Conservation (phyloP, 2,113 vertebrate genomes). For the Lophotis ruficrista region DNA sequence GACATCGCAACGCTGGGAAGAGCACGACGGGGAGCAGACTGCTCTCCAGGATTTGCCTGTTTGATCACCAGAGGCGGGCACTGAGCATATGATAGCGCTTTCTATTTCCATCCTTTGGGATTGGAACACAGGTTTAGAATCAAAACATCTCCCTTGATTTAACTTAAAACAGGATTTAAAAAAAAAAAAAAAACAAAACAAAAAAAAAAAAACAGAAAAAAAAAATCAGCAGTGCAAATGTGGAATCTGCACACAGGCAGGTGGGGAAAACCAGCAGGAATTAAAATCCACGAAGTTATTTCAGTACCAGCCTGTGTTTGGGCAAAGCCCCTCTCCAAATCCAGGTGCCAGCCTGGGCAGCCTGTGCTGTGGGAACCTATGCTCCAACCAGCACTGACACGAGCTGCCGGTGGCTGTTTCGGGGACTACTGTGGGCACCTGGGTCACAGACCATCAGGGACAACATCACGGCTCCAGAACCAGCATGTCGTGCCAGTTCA, state of each 20-base stretch:
- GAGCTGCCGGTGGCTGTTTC: neutral
- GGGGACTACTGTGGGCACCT: neutral
- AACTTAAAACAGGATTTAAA: neutral
- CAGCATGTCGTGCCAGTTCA: accelerated
- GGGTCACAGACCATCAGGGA: neutral
- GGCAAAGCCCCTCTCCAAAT: neutral
- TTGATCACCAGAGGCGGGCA: neutral
- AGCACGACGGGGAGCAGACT: neutral
- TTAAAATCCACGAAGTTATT: neutral
- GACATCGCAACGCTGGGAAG: neutral
- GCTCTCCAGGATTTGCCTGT: neutral
- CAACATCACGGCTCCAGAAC: neutral
- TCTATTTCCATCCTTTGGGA: neutral
- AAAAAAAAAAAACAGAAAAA: neutral
- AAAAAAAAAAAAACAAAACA: neutral
- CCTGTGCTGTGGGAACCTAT: accelerated
- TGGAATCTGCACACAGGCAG: neutral
- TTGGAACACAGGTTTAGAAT: neutral
- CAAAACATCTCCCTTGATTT: neutral
- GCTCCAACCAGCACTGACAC: too few species aligned
- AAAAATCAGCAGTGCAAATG: neutral
- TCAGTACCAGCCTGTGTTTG: neutral
- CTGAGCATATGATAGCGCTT: neutral
- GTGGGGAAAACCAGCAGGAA: neutral
- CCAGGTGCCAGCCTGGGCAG: neutral